A percentile compares a stretch with the other conserved stretches of the same genome.
phyloP scores from a whole-genome alignment of 2,888 invertebrate species.

The Esperia sulphurella region DNA sequence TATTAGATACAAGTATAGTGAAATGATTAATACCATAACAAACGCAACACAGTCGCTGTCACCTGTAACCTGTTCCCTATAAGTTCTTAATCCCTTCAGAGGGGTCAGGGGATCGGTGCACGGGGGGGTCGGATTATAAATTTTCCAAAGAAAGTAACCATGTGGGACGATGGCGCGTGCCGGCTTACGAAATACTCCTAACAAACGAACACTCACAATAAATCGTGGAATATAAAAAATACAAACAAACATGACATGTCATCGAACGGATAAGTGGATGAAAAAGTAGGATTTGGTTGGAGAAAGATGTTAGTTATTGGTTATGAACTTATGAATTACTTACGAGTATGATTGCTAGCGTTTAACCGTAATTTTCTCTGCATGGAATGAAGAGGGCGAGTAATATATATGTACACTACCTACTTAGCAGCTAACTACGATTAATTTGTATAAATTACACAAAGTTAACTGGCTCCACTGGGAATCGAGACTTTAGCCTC shows the following conservation, averaged over 20 bases:
- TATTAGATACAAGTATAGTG: no score
- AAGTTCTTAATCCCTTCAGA: slow-evolving; percentile 29
- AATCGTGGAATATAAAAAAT: slow-evolving; percentile 2
- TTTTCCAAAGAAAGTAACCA: slow-evolving; percentile 59
- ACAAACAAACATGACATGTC: slow-evolving; percentile 3
- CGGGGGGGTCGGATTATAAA: slow-evolving; percentile 43
- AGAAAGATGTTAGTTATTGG: not conserved
- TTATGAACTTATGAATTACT: not conserved
- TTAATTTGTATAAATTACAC: no score
- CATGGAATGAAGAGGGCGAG: no score
- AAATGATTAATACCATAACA: no score
- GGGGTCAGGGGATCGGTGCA: slow-evolving; percentile 26
- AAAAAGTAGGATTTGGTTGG: slow-evolving; percentile 1
- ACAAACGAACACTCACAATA: slow-evolving; percentile 1
- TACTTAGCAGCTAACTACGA: no score
- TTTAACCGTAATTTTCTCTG: no score
- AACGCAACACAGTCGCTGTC: not conserved
- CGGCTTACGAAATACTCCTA: slow-evolving; percentile 32
- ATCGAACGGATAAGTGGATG: slow-evolving; percentile 1
- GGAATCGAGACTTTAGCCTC: no score
- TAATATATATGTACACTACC: no score
- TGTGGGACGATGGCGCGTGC: slow-evolving; percentile 57
- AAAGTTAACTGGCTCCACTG: no score
- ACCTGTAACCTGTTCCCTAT: slow-evolving; percentile 17
- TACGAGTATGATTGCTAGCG: no score